These are phyloP conservation scores for Virgularia gustaviana DNA, from an alignment of 92 coral and sea anemone genomes.

Conservation along the genomic window DNA sequence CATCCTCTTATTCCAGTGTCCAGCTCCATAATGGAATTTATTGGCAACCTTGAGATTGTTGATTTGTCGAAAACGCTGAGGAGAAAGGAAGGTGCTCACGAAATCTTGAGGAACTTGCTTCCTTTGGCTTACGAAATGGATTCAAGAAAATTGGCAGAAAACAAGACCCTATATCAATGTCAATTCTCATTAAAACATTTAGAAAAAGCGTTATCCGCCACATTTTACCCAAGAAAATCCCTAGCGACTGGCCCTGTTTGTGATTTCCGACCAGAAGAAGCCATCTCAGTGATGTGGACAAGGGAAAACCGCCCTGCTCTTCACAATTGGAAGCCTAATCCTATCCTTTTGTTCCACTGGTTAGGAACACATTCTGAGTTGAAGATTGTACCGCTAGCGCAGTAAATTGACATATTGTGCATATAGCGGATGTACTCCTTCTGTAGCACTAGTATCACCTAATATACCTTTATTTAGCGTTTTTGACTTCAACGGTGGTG, in stretches of 20 bases:
- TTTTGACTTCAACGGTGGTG: too few species aligned
- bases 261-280: too few species aligned
- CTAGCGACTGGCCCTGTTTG: background rate
- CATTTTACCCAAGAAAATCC: slow-evolving; percentile 4
- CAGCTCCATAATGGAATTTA: too few species aligned
- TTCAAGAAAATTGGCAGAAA: too few species aligned
- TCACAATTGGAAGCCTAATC: slow-evolving; percentile 35
- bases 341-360: slow-evolving; percentile 23
- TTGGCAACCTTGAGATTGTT: background rate
- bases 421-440: too few species aligned
- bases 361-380: too few species aligned
- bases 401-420: too few species aligned
- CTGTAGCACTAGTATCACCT: too few species aligned
- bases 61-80: background rate
- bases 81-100: background rate
- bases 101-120: background rate
- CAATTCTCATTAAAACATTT: background rate
- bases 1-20: too few species aligned
- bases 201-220: slow-evolving; percentile 7
- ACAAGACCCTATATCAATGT: background rate
- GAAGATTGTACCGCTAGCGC: too few species aligned
- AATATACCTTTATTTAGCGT: too few species aligned
- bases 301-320: background rate
- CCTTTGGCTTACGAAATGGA: background rate
- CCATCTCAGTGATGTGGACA: slow-evolving; percentile 34